Conservation (phyloP, 2,113 vertebrate species). For the Halichoeres trimaculatus region DNA sequence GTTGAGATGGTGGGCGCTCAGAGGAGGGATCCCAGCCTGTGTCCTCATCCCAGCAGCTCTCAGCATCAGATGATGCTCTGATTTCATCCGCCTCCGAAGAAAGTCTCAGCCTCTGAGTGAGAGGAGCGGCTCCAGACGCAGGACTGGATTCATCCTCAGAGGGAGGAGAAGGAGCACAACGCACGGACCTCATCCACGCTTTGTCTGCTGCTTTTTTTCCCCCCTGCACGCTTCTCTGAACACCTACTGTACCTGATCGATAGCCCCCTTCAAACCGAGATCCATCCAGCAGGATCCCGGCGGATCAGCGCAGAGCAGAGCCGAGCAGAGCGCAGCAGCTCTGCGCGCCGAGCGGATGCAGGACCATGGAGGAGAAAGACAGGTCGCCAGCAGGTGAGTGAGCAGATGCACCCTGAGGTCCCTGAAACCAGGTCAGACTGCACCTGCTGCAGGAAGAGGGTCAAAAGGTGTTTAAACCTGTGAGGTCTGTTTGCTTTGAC, state of each 20-base stretch:
- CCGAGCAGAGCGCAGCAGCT: slow-evolving; percentile 59
- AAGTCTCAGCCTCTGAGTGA: slow-evolving; percentile 36
- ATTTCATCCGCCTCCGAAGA: slow-evolving; percentile 44
- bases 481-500: background rate
- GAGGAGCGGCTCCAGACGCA: slow-evolving; percentile 24
- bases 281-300: background rate
- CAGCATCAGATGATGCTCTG: slow-evolving; percentile 47
- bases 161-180: slow-evolving; percentile 1
- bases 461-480: background rate
- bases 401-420: slow-evolving; percentile 43
- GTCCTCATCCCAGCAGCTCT: slow-evolving; percentile 47
- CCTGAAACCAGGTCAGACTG: slow-evolving; percentile 30
- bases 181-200: slow-evolving; percentile 6
- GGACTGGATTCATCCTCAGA: slow-evolving; percentile 14
- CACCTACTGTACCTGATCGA: slow-evolving; percentile 7
- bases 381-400: slow-evolving; percentile 83
- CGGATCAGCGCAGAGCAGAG: background rate
- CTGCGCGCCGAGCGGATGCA: slow-evolving; percentile 78
- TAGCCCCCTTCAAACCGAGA: slow-evolving; percentile 17
- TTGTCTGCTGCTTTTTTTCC: background rate
- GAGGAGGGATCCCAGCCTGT: slow-evolving; percentile 59
- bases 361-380: slow-evolving; percentile 84
- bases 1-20: slow-evolving; percentile 67
- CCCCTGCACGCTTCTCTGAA: background rate
- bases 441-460: background rate